Conservation (phyloP, 2,888 invertebrate species). For the Osedax frankpressi region DNA sequence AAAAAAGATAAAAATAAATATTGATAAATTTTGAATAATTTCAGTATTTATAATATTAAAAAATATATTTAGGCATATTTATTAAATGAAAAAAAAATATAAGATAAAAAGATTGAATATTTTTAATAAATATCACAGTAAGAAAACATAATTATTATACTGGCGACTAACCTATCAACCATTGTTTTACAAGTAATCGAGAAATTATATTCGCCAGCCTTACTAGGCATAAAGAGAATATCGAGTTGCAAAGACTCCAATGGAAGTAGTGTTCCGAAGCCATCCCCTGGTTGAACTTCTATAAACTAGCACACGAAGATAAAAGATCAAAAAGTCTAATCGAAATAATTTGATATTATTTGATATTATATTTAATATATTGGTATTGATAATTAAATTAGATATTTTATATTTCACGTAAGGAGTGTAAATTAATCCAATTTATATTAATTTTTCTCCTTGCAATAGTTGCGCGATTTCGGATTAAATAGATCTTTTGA, state of each 20-base stretch:
- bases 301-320: constrained; percentile 44
- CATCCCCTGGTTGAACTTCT: constrained; percentile 46
- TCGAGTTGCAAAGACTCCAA: constrained; percentile 42
- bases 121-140: too few relatives aligned
- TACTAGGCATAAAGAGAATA: constrained; percentile 44
- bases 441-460: too few relatives aligned
- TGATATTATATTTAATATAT: neutral
- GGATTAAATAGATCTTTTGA: too few relatives aligned
- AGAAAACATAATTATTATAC: too few relatives aligned
- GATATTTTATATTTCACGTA: neutral
- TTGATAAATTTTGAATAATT: too few relatives aligned
- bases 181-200: constrained; percentile 43
- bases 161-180: constrained; percentile 46
- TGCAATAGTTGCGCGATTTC: too few relatives aligned
- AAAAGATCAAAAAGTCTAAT: neutral
- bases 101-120: too few relatives aligned
- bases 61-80: too few relatives aligned
- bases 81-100: too few relatives aligned
- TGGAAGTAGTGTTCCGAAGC: constrained; percentile 45
- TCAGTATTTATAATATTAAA: too few relatives aligned
- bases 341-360: too few relatives aligned
- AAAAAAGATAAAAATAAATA: too few relatives aligned
- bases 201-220: constrained; percentile 42
- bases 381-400: neutral
- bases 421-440: neutral